Conservation (phyloP, 2,113 vertebrate species). For the Sprattus sprattus region DNA sequence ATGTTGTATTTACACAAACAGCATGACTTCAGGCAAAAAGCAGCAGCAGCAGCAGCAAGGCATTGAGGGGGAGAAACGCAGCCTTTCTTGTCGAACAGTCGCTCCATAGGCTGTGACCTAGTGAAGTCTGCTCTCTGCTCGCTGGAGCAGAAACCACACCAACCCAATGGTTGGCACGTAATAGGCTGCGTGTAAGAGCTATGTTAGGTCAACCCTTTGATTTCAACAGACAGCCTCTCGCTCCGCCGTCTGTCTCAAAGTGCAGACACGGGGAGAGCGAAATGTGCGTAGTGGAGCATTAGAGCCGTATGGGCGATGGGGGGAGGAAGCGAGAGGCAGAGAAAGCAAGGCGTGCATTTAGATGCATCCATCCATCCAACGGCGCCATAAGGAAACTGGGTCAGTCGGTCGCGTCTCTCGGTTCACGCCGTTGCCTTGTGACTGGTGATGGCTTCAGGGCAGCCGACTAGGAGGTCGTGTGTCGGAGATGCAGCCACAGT, state of each 20-base stretch:
- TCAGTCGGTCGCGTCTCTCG: background rate
- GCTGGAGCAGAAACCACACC: slow-evolving; percentile 17
- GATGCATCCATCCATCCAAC: slow-evolving; percentile 2
- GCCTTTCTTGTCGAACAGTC: background rate
- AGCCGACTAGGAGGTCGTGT: background rate
- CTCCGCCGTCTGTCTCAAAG: background rate
- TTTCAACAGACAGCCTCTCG: slow-evolving; percentile 4
- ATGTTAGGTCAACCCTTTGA: background rate
- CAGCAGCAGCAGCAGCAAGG: background rate
- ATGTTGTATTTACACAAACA: background rate
- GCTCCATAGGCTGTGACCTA: background rate
- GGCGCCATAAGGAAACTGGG: slow-evolving; percentile 6
- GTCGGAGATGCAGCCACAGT: background rate
- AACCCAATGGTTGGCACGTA: background rate
- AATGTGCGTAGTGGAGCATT: background rate
- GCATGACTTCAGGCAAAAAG: background rate
- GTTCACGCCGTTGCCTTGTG: background rate
- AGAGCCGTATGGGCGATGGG: background rate
- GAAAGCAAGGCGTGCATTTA: background rate
- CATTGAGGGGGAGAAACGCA: background rate
- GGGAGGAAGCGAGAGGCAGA: slow-evolving; percentile 5
- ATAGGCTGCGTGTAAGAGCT: slow-evolving; percentile 2
- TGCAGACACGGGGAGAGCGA: background rate
- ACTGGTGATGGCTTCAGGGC: slow-evolving; percentile 6
- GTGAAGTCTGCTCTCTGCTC: slow-evolving; percentile 33